These are phyloP conservation scores for Hormaphis cornu DNA, from an alignment of 1,140 invertebrate species.

Conservation along the genomic window DNA sequence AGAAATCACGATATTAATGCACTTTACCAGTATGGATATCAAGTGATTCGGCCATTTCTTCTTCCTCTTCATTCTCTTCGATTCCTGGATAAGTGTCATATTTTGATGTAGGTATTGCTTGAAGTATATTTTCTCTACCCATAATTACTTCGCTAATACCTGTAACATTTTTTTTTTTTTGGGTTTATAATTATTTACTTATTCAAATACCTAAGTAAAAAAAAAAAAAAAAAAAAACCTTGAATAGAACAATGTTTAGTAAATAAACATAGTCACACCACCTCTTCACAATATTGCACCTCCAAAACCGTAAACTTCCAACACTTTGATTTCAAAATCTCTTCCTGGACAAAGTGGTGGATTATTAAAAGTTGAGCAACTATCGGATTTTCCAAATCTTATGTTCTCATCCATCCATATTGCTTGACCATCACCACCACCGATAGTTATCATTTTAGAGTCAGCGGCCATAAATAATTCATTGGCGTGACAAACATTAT, in stretches of 20 bases:
- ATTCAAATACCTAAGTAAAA: background rate
- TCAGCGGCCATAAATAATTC: slow-evolving; percentile 96
- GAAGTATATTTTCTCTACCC: slow-evolving; percentile 60
- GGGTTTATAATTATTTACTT: background rate
- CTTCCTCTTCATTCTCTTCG: slow-evolving; percentile 66
- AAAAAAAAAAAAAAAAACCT: slow-evolving; percentile 8
- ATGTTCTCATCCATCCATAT: slow-evolving; percentile 93
- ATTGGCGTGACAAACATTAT: slow-evolving; percentile 63
- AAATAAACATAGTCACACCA: slow-evolving; percentile 28
- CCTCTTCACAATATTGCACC: slow-evolving; percentile 44
- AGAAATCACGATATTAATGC: background rate
- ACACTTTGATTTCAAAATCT: slow-evolving; percentile 85
- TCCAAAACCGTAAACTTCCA: slow-evolving; percentile 88
- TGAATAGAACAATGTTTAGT: slow-evolving; percentile 36
- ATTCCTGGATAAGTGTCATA: slow-evolving; percentile 62
- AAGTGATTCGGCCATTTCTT: slow-evolving; percentile 57
- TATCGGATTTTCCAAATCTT: slow-evolving; percentile 84
- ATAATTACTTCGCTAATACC: slow-evolving; percentile 70
- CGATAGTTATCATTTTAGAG: slow-evolving; percentile 84
- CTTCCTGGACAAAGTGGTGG: slow-evolving; percentile 74
- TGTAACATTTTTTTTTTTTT: slow-evolving; percentile 38
- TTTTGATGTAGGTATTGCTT: slow-evolving; percentile 51
- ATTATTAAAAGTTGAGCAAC: slow-evolving; percentile 90
- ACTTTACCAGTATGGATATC: slow-evolving; percentile 56
- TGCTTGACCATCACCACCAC: slow-evolving; percentile 83